Conservation (phyloP, 2,113 vertebrate species). For the Picathartes gymnocephalus region DNA sequence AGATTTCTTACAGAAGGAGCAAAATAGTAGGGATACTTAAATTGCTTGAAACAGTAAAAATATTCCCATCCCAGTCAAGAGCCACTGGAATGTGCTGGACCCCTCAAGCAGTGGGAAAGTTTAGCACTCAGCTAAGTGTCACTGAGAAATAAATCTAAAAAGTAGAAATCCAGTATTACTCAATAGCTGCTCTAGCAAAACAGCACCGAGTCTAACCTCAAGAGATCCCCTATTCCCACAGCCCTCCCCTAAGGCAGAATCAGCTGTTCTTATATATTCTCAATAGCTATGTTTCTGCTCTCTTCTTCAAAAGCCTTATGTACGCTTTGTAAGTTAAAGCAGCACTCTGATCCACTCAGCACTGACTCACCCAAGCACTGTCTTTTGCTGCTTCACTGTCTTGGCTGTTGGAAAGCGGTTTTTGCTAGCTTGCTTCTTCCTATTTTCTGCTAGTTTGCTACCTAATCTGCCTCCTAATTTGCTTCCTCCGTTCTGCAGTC, state of each 20-base stretch:
- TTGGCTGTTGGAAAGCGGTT: not conserved
- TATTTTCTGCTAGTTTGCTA: not conserved
- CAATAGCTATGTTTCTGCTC: not conserved
- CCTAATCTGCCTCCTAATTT: not conserved
- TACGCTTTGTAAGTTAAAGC: not conserved
- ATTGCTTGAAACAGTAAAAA: not conserved
- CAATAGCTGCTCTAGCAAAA: not conserved
- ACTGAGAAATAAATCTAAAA: conserved; percentile 1
- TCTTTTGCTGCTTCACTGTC: not conserved
- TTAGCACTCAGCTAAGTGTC: not conserved
- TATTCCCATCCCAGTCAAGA: not conserved
- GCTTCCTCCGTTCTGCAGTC: not conserved
- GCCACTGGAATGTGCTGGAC: not conserved
- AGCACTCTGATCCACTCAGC: not conserved
- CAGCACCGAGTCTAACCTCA: not conserved
- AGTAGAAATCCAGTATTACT: conserved; percentile 9
- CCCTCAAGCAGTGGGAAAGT: not conserved
- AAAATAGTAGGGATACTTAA: not conserved
- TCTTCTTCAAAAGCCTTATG: not conserved
- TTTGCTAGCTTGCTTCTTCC: not conserved
- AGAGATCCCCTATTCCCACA: not conserved
- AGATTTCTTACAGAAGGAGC: not conserved
- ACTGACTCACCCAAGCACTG: not conserved
- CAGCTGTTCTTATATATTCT: not conserved
- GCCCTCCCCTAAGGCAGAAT: not conserved